Conservation (phyloP, 2,797 vertebrate genomes). For the Allobates femoralis region DNA sequence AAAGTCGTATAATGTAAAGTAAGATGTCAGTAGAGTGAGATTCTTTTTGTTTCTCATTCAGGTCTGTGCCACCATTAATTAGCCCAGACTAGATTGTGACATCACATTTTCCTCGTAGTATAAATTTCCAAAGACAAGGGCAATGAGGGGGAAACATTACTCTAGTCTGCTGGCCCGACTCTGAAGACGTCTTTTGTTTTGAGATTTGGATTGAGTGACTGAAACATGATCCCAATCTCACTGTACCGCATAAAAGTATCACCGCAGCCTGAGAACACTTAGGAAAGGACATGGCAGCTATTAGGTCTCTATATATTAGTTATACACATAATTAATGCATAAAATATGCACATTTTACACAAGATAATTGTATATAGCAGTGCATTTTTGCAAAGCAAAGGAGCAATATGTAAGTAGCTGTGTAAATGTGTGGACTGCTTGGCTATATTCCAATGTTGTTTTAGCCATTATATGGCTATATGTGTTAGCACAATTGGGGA, state of each 20-base stretch:
- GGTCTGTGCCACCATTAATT: slow-evolving; percentile 44
- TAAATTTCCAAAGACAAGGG: slow-evolving; percentile 52
- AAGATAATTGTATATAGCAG: background rate
- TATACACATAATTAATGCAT: no score
- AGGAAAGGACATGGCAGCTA: background rate
- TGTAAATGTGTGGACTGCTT: background rate
- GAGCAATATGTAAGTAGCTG: background rate
- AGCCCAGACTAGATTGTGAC: slow-evolving; percentile 33
- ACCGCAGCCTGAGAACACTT: background rate
- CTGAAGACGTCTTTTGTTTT: slow-evolving; percentile 51
- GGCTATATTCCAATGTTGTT: background rate
- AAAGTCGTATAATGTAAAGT: background rate
- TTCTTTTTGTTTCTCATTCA: slow-evolving; percentile 11
- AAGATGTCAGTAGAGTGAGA: background rate
- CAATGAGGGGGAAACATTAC: slow-evolving; percentile 50
- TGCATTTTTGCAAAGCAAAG: background rate
- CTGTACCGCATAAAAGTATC: slow-evolving; percentile 27
- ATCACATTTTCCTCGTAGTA: slow-evolving; percentile 50
- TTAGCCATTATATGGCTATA: no score
- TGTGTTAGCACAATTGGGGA: background rate
- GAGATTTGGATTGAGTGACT: slow-evolving; percentile 72
- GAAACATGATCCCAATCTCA: slow-evolving; percentile 74
- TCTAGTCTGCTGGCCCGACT: slow-evolving; percentile 22
- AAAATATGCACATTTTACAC: background rate
- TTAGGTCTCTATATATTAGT: background rate